phyloP scores from a whole-genome alignment of 2,888 invertebrate species.

The Ornithoptera alexandrae region DNA sequence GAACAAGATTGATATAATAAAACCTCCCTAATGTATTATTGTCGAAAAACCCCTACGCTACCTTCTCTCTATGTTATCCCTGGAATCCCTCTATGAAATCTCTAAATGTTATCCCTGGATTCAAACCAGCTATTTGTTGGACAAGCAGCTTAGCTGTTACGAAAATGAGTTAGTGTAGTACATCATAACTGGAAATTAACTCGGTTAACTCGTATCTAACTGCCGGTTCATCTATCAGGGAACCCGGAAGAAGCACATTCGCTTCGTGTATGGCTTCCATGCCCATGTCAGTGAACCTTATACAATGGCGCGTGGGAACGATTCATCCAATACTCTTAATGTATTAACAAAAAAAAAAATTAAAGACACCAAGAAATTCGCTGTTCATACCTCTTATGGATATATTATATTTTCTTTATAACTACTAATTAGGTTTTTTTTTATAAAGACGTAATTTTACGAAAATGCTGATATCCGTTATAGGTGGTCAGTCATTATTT shows the following conservation, averaged over 20 bases:
- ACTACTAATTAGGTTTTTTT: too few relatives aligned
- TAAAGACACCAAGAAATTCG: background rate
- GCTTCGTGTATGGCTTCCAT: background rate
- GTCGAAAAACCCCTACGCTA: too few relatives aligned
- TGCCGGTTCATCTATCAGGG: background rate
- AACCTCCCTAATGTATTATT: too few relatives aligned
- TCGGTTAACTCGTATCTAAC: background rate
- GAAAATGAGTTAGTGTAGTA: background rate
- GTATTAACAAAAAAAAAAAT: background rate
- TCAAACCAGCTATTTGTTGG: background rate
- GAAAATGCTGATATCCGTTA: too few relatives aligned
- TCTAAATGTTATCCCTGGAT: too few relatives aligned
- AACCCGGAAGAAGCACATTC: conserved; percentile 5
- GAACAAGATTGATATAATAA: too few relatives aligned
- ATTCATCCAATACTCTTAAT: conserved; percentile 40
- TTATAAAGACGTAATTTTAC: too few relatives aligned
- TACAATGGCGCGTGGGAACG: conserved; percentile 57
- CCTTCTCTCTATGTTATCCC: too few relatives aligned
- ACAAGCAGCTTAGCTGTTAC: background rate
- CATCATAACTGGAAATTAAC: background rate
- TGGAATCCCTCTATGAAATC: too few relatives aligned
- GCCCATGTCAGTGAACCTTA: conserved; percentile 61
- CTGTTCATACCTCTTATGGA: too few relatives aligned
- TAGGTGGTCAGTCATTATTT: too few relatives aligned
- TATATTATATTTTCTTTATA: too few relatives aligned